Conservation (phyloP, 1,140 invertebrate genomes). For the Solenopsis invicta region DNA sequence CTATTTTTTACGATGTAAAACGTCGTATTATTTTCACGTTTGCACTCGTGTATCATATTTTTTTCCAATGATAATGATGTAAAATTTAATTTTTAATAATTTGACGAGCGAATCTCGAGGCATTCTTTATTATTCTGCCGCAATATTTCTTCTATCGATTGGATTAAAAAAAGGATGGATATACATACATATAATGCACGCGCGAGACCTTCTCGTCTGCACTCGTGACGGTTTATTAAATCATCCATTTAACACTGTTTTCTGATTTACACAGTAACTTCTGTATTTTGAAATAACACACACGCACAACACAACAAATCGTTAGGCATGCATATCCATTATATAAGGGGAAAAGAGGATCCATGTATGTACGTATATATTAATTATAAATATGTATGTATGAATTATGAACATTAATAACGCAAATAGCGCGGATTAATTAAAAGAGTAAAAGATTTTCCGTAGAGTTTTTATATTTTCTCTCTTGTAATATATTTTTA, state of each 20-base stretch:
- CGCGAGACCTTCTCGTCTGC: no score
- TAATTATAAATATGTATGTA: background rate
- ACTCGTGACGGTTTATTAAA: background rate
- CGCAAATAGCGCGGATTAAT: background rate
- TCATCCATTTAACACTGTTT: background rate
- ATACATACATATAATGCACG: background rate
- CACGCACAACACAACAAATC: background rate
- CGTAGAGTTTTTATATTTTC: background rate
- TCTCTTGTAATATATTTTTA: background rate
- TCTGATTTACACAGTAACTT: constrained; percentile 5
- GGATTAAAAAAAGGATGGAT: background rate
- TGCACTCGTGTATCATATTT: background rate
- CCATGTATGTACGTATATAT: background rate
- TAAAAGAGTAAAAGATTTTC: background rate
- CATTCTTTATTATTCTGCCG: background rate
- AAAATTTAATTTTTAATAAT: background rate
- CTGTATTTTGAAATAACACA: background rate
- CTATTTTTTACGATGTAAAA: background rate
- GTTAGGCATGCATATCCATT: background rate
- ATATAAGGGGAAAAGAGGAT: background rate
- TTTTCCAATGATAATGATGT: background rate
- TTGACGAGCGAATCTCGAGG: background rate
- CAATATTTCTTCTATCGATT: constrained; percentile 17
- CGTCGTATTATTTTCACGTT: background rate
- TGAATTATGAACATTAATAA: constrained; percentile 17